These are phyloP conservation scores for Mormyrops boulengeri DNA, from an alignment of 2,797 vertebrate genomes.

Conservation along the genomic window DNA sequence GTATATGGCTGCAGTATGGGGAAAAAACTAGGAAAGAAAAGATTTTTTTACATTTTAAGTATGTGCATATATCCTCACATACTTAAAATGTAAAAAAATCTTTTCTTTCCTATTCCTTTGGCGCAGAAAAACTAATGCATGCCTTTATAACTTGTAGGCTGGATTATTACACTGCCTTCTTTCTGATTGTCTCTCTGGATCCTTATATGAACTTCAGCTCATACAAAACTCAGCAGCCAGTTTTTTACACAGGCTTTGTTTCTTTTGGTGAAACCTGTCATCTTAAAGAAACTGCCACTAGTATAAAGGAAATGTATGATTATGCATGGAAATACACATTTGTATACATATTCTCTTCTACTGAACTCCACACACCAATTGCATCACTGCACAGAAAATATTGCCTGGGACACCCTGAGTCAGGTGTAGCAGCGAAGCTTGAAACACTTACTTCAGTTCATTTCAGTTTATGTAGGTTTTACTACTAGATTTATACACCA, in stretches of 20 bases:
- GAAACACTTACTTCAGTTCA: neutral
- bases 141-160: neutral
- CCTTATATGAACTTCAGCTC: neutral
- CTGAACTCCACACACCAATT: neutral
- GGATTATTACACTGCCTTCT: neutral
- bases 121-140: neutral
- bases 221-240: neutral
- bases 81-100: no score
- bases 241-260: neutral
- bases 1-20: neutral
- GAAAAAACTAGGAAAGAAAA: neutral
- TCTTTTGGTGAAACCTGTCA: neutral
- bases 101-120: neutral
- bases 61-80: neutral
- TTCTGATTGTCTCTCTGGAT: neutral
- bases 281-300: neutral
- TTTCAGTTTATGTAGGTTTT: neutral
- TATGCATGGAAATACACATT: neutral
- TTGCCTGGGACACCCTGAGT: neutral
- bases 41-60: neutral
- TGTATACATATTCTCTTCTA: neutral
- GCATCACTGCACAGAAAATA: neutral
- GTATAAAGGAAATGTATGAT: neutral
- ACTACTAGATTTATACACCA: neutral
- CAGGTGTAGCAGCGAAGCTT: neutral